phyloP scores from a whole-genome alignment of 2,888 invertebrate species.

The Cataglyphis livida region DNA sequence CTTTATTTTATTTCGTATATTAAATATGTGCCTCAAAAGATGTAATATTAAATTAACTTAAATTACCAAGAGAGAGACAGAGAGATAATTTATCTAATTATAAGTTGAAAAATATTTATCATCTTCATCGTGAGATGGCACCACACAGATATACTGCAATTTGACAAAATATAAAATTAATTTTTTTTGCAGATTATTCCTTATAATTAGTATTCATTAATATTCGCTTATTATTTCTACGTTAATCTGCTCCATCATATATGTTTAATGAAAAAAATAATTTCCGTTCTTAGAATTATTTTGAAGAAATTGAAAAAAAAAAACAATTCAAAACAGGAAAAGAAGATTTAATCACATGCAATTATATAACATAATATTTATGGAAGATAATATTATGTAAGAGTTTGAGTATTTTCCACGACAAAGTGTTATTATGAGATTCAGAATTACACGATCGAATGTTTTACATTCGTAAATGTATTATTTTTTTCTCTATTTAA shows the following conservation, averaged over 20 bases:
- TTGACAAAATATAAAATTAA: conserved; percentile 5
- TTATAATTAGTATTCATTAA: not conserved
- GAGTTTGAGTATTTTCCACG: not conserved
- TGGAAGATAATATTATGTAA: not conserved
- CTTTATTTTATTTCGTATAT: not conserved
- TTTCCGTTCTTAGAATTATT: not conserved
- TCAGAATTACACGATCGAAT: not conserved
- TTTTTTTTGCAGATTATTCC: not conserved
- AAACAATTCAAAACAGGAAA: not conserved
- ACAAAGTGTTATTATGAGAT: not conserved
- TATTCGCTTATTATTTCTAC: not conserved
- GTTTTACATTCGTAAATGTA: not conserved
- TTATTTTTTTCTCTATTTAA: not conserved
- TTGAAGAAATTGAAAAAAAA: not conserved
- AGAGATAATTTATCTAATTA: conserved; percentile 3
- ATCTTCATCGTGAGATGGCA: conserved; percentile 64
- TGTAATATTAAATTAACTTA: not conserved
- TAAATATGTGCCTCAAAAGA: not conserved
- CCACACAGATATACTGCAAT: conserved; percentile 58
- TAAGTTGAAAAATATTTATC: conserved; percentile 29
- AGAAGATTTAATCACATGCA: not conserved
- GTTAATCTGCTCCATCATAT: not conserved
- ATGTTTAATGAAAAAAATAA: not conserved
- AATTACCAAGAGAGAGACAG: not conserved
- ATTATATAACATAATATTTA: conserved; percentile 10